A percentile compares a stretch with the other conserved stretches of the same genome.
Evolutionary conservation across 2,888 invertebrate species (phyloP).

Genomic region (Rhodophaea formosa): DNA sequence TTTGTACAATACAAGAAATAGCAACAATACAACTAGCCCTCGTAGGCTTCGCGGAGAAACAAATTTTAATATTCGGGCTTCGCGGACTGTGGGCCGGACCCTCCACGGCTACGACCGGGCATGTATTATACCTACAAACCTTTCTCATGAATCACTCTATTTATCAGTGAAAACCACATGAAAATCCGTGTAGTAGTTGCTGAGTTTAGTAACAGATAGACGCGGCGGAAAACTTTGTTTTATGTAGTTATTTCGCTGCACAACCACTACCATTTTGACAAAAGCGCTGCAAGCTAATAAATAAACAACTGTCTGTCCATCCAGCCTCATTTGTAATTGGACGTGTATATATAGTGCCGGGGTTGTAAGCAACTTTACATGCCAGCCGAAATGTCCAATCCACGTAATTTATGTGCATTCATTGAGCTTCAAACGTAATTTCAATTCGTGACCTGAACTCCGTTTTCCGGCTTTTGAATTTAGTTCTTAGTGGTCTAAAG

Average conservation of each 20-base stretch:
- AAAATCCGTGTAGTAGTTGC: too few species aligned
- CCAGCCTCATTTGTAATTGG: conserved; percentile 10
- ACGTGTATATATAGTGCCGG: not conserved
- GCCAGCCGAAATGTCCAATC: conserved; percentile 11
- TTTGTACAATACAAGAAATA: too few species aligned
- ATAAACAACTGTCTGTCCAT: conserved; percentile 8
- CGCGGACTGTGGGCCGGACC: too few species aligned
- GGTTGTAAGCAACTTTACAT: conserved; percentile 8
- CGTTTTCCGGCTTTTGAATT: conserved; percentile 10
- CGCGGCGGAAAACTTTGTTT: too few species aligned
- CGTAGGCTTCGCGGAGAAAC: too few species aligned
- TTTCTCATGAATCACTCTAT: too few species aligned
- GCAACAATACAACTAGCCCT: too few species aligned
- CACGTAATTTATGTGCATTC: conserved; percentile 16
- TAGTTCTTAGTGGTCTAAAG: not conserved
- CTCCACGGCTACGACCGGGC: too few species aligned
- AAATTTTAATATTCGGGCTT: too few species aligned
- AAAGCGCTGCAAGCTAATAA: conserved; percentile 1
- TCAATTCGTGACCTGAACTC: conserved; percentile 12
- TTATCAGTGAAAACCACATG: too few species aligned
- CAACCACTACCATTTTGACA: not conserved
- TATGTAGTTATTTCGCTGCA: not conserved
- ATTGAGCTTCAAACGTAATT: conserved; percentile 1
- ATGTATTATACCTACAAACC: too few species aligned
- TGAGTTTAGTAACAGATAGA: too few species aligned